Conservation (phyloP, 2,888 invertebrate genomes). For the Baronia brevicornis region DNA sequence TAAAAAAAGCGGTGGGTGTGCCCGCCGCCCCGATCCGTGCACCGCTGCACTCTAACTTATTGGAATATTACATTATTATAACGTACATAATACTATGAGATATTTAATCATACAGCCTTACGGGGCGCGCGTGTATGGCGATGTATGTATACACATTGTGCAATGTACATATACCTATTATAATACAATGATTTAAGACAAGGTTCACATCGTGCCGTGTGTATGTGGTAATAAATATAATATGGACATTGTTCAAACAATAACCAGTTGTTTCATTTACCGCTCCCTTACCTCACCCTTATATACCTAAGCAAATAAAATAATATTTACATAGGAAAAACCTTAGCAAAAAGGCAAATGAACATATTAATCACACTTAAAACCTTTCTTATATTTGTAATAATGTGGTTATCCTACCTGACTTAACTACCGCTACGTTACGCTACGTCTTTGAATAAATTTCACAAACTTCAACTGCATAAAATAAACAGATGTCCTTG, state of each 20-base stretch:
- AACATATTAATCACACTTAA: too few relatives aligned
- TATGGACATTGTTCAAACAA: constrained; percentile 92
- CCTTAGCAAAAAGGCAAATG: too few relatives aligned
- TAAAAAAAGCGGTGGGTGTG: constrained; percentile 70
- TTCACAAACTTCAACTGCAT: too few relatives aligned
- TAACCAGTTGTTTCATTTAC: constrained; percentile 72
- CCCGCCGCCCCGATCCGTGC: constrained; percentile 73
- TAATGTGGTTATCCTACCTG: too few relatives aligned
- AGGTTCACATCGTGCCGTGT: constrained; percentile 94
- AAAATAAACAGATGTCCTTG: too few relatives aligned
- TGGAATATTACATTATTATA: constrained; percentile 75
- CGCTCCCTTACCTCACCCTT: constrained; percentile 18
- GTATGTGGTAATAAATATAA: constrained; percentile 92
- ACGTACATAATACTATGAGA: constrained; percentile 75
- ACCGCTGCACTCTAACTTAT: constrained; percentile 77
- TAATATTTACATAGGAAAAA: too few relatives aligned
- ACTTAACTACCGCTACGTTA: too few relatives aligned
- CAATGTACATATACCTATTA: constrained; percentile 84
- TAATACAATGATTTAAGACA: constrained; percentile 86
- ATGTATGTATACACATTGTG: constrained; percentile 82
- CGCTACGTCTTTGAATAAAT: too few relatives aligned
- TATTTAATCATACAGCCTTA: constrained; percentile 76
- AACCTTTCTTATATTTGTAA: too few relatives aligned
- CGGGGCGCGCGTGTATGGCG: constrained; percentile 80
- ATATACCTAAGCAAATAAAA: too few relatives aligned